Conservation (phyloP, 2,797 vertebrate species). For the Scolopax bukidnonensis region DNA sequence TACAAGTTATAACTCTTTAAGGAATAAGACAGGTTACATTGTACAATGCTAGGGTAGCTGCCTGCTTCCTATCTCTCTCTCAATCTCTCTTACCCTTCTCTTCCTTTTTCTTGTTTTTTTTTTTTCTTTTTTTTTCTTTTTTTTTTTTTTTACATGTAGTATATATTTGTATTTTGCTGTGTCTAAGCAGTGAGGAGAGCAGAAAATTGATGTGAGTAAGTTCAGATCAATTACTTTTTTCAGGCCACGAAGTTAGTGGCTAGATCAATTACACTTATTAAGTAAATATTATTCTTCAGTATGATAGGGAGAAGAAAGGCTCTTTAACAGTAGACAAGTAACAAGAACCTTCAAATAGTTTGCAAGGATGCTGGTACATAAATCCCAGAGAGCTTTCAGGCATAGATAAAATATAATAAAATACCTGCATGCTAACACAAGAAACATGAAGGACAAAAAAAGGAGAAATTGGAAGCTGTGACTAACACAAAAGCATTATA, state of each 20-base stretch:
- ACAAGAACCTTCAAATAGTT: not conserved
- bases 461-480: slow-evolving; percentile 32
- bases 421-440: slow-evolving; percentile 11
- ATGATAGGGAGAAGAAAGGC: not conserved
- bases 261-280: not conserved
- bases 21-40: not conserved
- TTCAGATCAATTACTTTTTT: not conserved
- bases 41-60: accelerated
- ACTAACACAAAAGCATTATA: slow-evolving; percentile 8
- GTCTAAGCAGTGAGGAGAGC: not conserved
- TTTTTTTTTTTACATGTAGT: accelerated
- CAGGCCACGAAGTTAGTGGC: not conserved
- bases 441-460: slow-evolving; percentile 48
- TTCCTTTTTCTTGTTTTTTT: not conserved
- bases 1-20: not conserved
- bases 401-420: slow-evolving; percentile 26
- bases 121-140: too few relatives aligned
- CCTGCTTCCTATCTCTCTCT: not conserved
- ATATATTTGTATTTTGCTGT: not conserved
- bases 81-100: not conserved
- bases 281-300: not conserved
- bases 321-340: not conserved
- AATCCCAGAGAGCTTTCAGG: not conserved
- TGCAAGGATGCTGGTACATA: not conserved
- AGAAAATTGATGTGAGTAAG: not conserved